A percentile compares a stretch with the other conserved stretches of the same genome.
phyloP scores from a whole-genome alignment of 2,888 invertebrate genomes.

The Agrilus mali region DNA sequence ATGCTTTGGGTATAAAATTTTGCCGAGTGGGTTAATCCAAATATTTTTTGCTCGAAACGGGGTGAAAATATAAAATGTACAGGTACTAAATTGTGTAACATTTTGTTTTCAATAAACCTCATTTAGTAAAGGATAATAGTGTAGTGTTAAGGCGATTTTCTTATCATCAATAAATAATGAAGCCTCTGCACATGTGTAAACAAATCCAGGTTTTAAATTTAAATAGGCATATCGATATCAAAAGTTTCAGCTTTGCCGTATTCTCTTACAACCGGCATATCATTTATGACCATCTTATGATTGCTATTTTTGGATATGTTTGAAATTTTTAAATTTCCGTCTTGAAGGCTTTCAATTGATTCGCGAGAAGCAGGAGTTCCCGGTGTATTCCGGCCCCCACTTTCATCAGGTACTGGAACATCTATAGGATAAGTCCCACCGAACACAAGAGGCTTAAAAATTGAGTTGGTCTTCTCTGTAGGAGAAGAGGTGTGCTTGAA shows the following conservation, averaged over 20 bases:
- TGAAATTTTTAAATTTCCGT: slow-evolving; percentile 7
- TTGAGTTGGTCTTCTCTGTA: slow-evolving; percentile 20
- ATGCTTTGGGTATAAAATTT: too few species aligned
- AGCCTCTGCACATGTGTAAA: too few species aligned
- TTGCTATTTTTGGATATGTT: slow-evolving; percentile 7
- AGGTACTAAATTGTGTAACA: too few species aligned
- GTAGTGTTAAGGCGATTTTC: too few species aligned
- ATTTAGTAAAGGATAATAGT: too few species aligned
- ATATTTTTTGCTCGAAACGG: too few species aligned
- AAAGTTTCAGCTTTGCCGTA: slow-evolving; percentile 41
- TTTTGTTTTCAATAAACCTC: too few species aligned
- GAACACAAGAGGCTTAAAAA: slow-evolving; percentile 59
- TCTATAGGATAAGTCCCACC: slow-evolving; percentile 83
- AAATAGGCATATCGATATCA: slow-evolving; percentile 45
- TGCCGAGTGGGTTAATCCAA: too few species aligned
- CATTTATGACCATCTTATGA: slow-evolving; percentile 10
- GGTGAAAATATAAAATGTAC: too few species aligned
- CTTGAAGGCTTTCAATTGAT: too few species aligned
- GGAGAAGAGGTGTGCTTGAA: slow-evolving; percentile 22
- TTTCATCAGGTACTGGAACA: slow-evolving; percentile 36
- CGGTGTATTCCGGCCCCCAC: slow-evolving; percentile 5
- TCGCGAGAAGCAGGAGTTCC: background rate
- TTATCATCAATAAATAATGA: too few species aligned
- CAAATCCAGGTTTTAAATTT: slow-evolving; percentile 3
- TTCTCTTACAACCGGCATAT: slow-evolving; percentile 24